These are phyloP conservation scores for Merodon equestris DNA, from an alignment of 2,888 invertebrate genomes.

Conservation along the genomic window DNA sequence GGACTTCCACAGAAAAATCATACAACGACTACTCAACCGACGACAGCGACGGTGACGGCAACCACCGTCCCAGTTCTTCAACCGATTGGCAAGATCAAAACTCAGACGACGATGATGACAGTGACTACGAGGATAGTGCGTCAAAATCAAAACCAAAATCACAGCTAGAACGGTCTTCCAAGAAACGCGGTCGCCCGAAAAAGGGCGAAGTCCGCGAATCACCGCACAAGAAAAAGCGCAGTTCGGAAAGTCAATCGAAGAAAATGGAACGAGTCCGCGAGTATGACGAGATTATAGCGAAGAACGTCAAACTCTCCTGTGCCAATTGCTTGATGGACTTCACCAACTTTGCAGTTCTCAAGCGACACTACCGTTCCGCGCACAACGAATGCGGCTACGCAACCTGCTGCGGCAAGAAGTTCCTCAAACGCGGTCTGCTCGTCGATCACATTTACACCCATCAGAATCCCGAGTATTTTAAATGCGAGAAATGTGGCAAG, in stretches of 20 bases:
- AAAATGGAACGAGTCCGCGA: slow-evolving; percentile 68
- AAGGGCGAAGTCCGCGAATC: slow-evolving; percentile 17
- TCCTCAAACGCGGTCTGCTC: slow-evolving; percentile 73
- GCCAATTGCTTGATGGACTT: slow-evolving; percentile 71
- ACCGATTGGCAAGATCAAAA: slow-evolving; percentile 38
- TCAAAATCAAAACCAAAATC: slow-evolving; percentile 17
- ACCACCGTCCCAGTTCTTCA: slow-evolving; percentile 1
- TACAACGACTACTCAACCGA: slow-evolving; percentile 24
- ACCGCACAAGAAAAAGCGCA: slow-evolving; percentile 28
- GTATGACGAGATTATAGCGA: slow-evolving; percentile 73
- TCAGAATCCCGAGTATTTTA: slow-evolving; percentile 76
- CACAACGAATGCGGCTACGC: slow-evolving; percentile 75
- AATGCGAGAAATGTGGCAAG: slow-evolving; percentile 73
- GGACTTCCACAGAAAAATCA: slow-evolving; percentile 23
- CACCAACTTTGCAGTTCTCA: slow-evolving; percentile 72
- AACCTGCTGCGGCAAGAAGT: slow-evolving; percentile 75
- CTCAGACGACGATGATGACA: slow-evolving; percentile 53
- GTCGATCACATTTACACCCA: slow-evolving; percentile 76
- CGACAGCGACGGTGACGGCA: slow-evolving; percentile 10
- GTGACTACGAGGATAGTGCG: slow-evolving; percentile 41
- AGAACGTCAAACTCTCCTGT: slow-evolving; percentile 75
- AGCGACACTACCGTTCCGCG: slow-evolving; percentile 71
- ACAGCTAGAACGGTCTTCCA: not conserved
- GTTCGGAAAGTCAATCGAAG: slow-evolving; percentile 21
- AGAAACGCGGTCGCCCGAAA: slow-evolving; percentile 38